phyloP scores from a whole-genome alignment of 2,888 invertebrate genomes.

The Leptinotarsa haldemani region DNA sequence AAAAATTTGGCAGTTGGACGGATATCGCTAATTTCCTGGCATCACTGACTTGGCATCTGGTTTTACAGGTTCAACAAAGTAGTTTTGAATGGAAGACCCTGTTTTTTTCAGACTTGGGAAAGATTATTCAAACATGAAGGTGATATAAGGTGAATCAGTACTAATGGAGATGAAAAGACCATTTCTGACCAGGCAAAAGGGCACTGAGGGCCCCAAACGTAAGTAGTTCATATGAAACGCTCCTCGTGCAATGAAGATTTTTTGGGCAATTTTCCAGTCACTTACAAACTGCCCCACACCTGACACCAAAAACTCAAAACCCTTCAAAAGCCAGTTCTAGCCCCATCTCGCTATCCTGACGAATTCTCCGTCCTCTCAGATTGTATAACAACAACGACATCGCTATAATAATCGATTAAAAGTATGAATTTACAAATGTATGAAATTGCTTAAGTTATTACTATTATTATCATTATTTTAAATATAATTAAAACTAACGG shows the following conservation, averaged over 20 bases:
- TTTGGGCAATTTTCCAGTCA: too few relatives aligned
- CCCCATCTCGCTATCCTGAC: background rate
- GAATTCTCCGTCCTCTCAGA: slow-evolving; percentile 14
- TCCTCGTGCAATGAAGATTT: too few relatives aligned
- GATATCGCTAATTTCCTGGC: background rate
- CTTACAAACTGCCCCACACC: background rate
- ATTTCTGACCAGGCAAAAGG: too few relatives aligned
- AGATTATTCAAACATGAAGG: background rate
- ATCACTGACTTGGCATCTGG: background rate
- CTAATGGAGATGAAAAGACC: too few relatives aligned
- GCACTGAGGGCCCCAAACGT: too few relatives aligned
- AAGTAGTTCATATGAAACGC: too few relatives aligned
- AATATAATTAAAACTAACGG: slow-evolving; percentile 46
- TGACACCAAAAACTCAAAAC: background rate
- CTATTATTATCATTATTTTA: slow-evolving; percentile 39
- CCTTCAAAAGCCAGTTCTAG: background rate
- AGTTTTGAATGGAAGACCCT: background rate
- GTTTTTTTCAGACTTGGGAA: background rate
- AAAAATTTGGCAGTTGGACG: background rate
- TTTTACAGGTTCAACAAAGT: background rate
- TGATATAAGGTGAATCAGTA: too few relatives aligned
- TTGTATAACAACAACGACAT: slow-evolving; percentile 15
- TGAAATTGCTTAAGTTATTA: slow-evolving; percentile 52
- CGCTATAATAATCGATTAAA: slow-evolving; percentile 37
- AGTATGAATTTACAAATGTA: slow-evolving; percentile 54